Evolutionary conservation across 2,113 vertebrate species (phyloP).

Genomic region (Sylvia atricapilla): DNA sequence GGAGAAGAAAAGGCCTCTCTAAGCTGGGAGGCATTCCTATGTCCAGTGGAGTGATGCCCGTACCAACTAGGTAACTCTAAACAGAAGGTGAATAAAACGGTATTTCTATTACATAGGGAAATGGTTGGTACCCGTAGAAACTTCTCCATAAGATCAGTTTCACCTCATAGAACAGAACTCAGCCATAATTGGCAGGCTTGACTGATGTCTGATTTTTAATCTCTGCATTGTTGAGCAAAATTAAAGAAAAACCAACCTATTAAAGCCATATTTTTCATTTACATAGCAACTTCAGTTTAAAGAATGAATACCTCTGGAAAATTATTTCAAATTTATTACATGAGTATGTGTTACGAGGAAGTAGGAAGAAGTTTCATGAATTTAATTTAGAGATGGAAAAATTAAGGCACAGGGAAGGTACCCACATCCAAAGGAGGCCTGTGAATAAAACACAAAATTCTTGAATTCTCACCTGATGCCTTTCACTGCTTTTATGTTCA

Average conservation of each 20-base stretch:
- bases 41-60: not conserved
- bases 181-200: not conserved
- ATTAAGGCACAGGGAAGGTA: not conserved
- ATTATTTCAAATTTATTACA: not conserved
- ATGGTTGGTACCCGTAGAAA: not conserved
- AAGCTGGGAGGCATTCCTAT: not conserved
- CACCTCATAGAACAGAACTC: not conserved
- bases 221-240: not conserved
- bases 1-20: not conserved
- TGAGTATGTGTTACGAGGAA: accelerated
- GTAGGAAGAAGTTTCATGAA: not conserved
- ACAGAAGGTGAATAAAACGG: not conserved
- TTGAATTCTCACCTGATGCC: not conserved
- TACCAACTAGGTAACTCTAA: not conserved
- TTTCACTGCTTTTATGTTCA: not conserved
- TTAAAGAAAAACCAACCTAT: not conserved
- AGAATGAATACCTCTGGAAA: not conserved
- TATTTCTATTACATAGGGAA: not conserved
- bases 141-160: not conserved
- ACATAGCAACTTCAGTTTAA: not conserved
- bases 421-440: not conserved
- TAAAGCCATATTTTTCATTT: not conserved
- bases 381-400: not conserved
- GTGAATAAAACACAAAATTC: not conserved
- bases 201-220: not conserved